phyloP scores from a whole-genome alignment of 2,797 vertebrate species.

The Rhynchotus rufescens region DNA sequence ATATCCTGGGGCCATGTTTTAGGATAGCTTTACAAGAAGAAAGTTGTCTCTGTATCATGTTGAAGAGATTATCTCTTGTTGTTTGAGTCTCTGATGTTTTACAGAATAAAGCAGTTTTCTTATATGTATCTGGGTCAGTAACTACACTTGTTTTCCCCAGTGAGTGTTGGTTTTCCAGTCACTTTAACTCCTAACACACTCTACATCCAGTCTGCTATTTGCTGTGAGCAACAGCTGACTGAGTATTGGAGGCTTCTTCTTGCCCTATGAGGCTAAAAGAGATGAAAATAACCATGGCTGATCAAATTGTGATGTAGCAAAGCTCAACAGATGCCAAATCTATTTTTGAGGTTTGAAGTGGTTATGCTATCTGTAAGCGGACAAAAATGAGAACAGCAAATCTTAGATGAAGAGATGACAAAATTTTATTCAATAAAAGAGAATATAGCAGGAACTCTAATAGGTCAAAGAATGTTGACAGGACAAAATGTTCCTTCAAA shows the following conservation, averaged over 20 bases:
- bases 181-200: background rate
- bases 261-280: background rate
- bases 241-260: background rate
- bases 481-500: background rate
- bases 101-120: constrained; percentile 34
- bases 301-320: background rate
- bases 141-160: constrained; percentile 25
- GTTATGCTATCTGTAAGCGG: background rate
- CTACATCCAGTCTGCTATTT: background rate
- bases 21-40: background rate
- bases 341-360: background rate
- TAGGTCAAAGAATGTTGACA: background rate
- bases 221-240: background rate
- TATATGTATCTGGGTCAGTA: constrained; percentile 54
- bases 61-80: constrained; percentile 34
- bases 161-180: constrained; percentile 19
- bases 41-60: background rate
- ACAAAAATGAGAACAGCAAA: background rate
- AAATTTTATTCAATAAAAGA: background rate
- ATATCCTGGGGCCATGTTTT: background rate
- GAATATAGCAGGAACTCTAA: background rate
- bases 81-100: constrained; percentile 23
- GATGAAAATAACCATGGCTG: background rate
- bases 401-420: background rate
- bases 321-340: background rate